These are phyloP conservation scores for Punctoribates punctum DNA, from an alignment of 2,888 invertebrate genomes.

Conservation along the genomic window DNA sequence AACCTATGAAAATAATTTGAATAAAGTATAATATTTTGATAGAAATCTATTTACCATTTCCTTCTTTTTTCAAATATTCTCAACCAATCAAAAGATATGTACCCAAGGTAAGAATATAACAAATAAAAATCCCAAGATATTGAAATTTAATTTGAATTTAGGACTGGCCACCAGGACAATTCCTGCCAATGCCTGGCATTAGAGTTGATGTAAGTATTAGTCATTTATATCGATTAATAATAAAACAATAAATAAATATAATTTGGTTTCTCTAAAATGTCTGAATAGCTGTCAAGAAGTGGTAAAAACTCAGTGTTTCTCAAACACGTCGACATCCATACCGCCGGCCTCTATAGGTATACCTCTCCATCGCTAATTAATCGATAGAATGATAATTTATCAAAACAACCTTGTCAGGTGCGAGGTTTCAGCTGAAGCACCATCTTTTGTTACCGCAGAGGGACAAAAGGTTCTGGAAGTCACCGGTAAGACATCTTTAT, in stretches of 20 bases:
- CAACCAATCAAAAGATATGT: slow-evolving; percentile 37
- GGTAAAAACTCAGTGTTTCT: slow-evolving; percentile 65
- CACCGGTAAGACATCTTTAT: slow-evolving; percentile 45
- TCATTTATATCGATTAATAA: background rate
- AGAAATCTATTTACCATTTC: background rate
- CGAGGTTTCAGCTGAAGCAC: slow-evolving; percentile 70
- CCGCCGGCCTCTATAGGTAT: slow-evolving; percentile 67
- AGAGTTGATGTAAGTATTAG: slow-evolving; percentile 74
- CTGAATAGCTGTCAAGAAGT: slow-evolving; percentile 62
- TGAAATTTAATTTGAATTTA: slow-evolving; percentile 50
- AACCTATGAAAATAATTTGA: background rate
- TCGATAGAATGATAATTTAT: background rate
- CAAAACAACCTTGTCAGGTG: background rate
- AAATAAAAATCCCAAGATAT: background rate
- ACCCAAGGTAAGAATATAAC: slow-evolving; percentile 38
- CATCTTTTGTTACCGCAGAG: slow-evolving; percentile 60
- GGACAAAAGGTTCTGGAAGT: slow-evolving; percentile 49
- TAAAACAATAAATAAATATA: background rate
- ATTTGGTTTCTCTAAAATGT: background rate
- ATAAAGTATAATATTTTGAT: background rate
- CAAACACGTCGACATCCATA: slow-evolving; percentile 65
- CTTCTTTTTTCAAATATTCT: background rate
- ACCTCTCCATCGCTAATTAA: slow-evolving; percentile 51
- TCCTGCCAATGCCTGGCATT: slow-evolving; percentile 74
- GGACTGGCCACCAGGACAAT: slow-evolving; percentile 73